Conservation (phyloP, 92 coral and sea anemone species). For the Isaurus tuberculatus region DNA sequence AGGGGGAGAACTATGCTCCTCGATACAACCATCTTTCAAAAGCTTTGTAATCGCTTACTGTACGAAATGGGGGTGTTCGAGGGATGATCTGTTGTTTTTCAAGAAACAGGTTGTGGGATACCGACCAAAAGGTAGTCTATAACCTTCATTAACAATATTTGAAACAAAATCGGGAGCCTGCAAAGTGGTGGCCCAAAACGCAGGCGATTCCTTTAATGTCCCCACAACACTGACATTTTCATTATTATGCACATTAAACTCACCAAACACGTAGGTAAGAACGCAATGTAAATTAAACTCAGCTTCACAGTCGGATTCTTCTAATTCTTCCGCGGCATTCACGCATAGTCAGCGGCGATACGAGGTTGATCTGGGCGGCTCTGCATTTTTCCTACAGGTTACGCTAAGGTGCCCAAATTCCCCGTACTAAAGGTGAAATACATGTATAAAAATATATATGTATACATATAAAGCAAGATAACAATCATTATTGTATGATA, state of each 20-base stretch:
- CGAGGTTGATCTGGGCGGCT: conserved; percentile 16
- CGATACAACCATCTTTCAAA: too few relatives aligned
- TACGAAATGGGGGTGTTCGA: conserved; percentile 39
- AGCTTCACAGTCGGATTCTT: too few relatives aligned
- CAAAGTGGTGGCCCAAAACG: conserved; percentile 59
- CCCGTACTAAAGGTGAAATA: conserved; percentile 29
- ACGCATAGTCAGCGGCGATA: conserved; percentile 12
- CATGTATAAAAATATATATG: background rate
- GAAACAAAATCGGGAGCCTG: conserved; percentile 61
- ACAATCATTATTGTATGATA: conserved; percentile 3
- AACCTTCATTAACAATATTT: conserved; percentile 35
- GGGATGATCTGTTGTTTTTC: conserved; percentile 48
- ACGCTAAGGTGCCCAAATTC: conserved; percentile 39
- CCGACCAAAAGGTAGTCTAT: conserved; percentile 42
- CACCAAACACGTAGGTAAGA: background rate
- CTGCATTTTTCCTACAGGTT: conserved; percentile 27
- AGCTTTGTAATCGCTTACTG: conserved; percentile 19
- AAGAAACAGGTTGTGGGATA: conserved; percentile 33
- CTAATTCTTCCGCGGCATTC: background rate
- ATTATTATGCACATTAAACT: conserved; percentile 22
- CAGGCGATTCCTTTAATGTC: conserved; percentile 26
- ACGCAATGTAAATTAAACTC: conserved; percentile 1
- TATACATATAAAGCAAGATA: conserved; percentile 10
- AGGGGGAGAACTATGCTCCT: too few relatives aligned
- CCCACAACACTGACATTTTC: conserved; percentile 47